Evolutionary conservation across 2,888 invertebrate species (phyloP).

Genomic region (Brachylomia viminalis): DNA sequence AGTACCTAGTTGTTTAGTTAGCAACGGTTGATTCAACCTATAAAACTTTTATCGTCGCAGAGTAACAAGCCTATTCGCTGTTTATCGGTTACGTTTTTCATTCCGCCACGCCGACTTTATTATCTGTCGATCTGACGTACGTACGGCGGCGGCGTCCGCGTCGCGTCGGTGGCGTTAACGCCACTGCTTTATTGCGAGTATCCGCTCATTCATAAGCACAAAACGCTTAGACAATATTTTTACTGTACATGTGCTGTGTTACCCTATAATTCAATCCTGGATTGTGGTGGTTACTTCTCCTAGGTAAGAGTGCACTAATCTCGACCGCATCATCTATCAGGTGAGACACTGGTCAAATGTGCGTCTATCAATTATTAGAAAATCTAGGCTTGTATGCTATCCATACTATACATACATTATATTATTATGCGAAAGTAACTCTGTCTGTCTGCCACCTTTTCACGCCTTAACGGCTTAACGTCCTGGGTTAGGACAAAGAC

Average conservation of each 20-base stretch:
- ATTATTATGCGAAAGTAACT: background rate
- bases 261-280: background rate
- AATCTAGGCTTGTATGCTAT: background rate
- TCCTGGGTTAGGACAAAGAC: too few relatives aligned
- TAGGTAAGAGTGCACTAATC: background rate
- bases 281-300: background rate
- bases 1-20: background rate
- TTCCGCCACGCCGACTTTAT: slow-evolving; percentile 25
- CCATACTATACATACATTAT: too few relatives aligned
- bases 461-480: background rate
- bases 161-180: background rate
- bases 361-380: background rate
- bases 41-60: slow-evolving; percentile 27
- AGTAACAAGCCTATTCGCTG: slow-evolving; percentile 5
- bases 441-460: background rate
- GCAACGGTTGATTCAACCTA: slow-evolving; percentile 22
- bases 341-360: background rate
- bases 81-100: slow-evolving; percentile 41
- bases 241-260: slow-evolving; percentile 10
- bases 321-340: background rate
- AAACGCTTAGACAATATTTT: background rate
- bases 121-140: slow-evolving; percentile 1
- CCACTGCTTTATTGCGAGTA: background rate
- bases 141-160: background rate
- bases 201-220: background rate